Percentiles rank a stretch among this genome's conserved stretches.
These are phyloP conservation scores for Hypercompe scribonia DNA, from an alignment of 2,888 invertebrate genomes.

Conservation along the genomic window DNA sequence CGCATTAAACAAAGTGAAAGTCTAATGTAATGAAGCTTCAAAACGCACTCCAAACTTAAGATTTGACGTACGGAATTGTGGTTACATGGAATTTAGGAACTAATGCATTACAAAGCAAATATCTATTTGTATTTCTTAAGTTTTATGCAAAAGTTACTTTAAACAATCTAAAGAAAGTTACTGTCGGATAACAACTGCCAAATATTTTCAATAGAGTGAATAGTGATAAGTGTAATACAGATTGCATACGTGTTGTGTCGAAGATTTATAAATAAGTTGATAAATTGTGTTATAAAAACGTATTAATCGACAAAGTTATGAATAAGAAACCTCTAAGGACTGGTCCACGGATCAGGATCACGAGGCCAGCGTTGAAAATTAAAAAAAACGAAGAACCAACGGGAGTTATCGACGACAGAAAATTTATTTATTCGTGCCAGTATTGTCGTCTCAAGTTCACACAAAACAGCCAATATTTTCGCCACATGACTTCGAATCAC, in stretches of 20 bases:
- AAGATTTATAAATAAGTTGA: conserved; percentile 31
- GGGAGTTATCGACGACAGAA: conserved; percentile 62
- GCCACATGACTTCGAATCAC: conserved; percentile 81
- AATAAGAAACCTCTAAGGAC: conserved; percentile 75
- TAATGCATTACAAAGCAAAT: conserved; percentile 21
- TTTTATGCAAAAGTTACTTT: conserved; percentile 24
- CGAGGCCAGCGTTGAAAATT: conserved; percentile 64
- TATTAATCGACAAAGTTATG: conserved; percentile 65
- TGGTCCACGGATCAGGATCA: conserved; percentile 78
- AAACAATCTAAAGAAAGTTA: neutral
- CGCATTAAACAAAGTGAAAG: conserved; percentile 42
- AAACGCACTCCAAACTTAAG: conserved; percentile 51
- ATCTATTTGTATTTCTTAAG: conserved; percentile 38
- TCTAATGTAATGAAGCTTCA: conserved; percentile 25
- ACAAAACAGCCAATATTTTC: conserved; percentile 79
- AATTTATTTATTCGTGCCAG: conserved; percentile 76
- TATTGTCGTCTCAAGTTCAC: conserved; percentile 79
- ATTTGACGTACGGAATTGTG: conserved; percentile 46
- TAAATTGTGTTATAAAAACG: conserved; percentile 37
- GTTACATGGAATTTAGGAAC: conserved; percentile 46
- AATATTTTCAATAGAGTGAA: conserved; percentile 23
- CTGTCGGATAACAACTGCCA: neutral
- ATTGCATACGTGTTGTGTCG: conserved; percentile 60
- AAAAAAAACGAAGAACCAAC: conserved; percentile 62
- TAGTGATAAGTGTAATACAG: conserved; percentile 14